phyloP scores from a whole-genome alignment of 2,797 vertebrate genomes.

The Poeciliopsis infans region DNA sequence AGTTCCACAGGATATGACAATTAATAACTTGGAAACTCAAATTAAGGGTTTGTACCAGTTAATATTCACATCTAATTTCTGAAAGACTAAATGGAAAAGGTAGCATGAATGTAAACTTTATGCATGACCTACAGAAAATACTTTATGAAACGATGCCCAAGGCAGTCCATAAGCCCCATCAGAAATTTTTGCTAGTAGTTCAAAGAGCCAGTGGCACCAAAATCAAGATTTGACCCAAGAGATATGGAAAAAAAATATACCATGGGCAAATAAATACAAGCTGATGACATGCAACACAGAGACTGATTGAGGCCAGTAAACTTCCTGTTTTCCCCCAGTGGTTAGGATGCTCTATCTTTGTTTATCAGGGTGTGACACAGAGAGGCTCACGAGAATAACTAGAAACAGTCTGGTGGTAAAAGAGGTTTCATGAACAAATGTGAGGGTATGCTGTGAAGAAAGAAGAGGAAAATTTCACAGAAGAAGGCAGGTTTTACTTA shows the following conservation, averaged over 20 bases:
- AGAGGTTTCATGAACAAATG: background rate
- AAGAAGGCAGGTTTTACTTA: background rate
- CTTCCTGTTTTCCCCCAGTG: constrained; percentile 58
- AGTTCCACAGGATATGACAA: background rate
- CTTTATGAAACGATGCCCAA: background rate
- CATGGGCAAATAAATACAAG: constrained; percentile 11
- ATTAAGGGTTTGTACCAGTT: background rate
- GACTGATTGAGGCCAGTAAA: constrained; percentile 36
- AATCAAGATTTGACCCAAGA: constrained; percentile 27
- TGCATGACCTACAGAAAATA: background rate
- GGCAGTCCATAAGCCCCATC: constrained; percentile 2
- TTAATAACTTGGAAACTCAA: background rate
- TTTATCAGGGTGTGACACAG: constrained; percentile 62
- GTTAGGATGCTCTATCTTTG: constrained; percentile 62
- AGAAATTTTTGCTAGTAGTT: constrained; percentile 15
- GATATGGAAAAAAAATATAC: constrained; percentile 49
- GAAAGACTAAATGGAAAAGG: background rate
- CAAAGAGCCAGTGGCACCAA: constrained; percentile 42
- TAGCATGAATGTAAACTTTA: background rate
- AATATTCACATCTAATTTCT: background rate
- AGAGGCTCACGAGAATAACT: constrained; percentile 38
- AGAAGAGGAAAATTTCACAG: background rate
- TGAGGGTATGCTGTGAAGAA: background rate
- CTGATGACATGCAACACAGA: constrained; percentile 38
- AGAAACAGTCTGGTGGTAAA: background rate